Conservation (phyloP, 1,140 invertebrate genomes). For the Scylla paramamosain region DNA sequence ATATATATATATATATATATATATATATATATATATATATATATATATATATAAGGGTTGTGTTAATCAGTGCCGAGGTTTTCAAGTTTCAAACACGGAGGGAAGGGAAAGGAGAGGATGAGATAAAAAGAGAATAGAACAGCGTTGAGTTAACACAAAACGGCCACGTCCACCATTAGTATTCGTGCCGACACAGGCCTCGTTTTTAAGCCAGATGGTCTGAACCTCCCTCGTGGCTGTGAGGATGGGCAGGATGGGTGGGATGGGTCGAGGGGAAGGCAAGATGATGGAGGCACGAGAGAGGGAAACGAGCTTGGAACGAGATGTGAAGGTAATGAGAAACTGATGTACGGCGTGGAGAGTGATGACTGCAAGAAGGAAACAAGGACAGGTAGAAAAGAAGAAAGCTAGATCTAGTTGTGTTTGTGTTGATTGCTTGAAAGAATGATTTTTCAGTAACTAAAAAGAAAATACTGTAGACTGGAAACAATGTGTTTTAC, state of each 20-base stretch:
- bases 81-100: neutral
- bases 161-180: slow-evolving; percentile 1
- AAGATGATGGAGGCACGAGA: neutral
- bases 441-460: no score
- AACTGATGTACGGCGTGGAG: no score
- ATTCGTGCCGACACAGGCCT: slow-evolving; percentile 1
- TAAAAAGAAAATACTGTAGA: no score
- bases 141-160: slow-evolving; percentile 8
- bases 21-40: slow-evolving; percentile 27
- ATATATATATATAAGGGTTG: neutral
- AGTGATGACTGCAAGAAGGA: no score
- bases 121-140: neutral
- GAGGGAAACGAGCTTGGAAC: neutral
- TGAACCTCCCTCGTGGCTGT: neutral
- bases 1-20: neutral
- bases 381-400: no score
- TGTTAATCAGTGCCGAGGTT: neutral
- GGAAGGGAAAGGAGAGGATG: neutral
- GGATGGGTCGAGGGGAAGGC: neutral
- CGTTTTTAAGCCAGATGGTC: slow-evolving; percentile 22
- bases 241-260: neutral
- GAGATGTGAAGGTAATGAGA: no score
- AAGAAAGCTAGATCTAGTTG: no score
- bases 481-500: no score
- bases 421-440: no score